phyloP scores from a whole-genome alignment of 2,113 vertebrate species.

The Tragelaphus scriptus region DNA sequence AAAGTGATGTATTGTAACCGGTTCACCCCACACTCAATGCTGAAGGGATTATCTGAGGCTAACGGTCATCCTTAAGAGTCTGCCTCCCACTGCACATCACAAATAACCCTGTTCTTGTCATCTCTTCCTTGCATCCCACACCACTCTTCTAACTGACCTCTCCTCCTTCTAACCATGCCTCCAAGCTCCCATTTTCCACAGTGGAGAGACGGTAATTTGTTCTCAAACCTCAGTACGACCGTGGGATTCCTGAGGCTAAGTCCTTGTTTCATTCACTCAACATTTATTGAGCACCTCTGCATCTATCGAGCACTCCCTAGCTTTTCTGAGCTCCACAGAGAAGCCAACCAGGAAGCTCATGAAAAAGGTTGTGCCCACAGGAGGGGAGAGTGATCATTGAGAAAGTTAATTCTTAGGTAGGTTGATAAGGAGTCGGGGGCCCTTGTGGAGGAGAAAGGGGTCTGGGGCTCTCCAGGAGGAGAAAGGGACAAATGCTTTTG shows the following conservation, averaged over 20 bases:
- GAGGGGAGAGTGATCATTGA: fast-evolving
- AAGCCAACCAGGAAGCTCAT: not conserved
- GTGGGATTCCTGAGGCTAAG: not conserved
- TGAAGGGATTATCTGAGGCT: not conserved
- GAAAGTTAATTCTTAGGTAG: no score
- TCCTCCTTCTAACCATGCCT: not conserved
- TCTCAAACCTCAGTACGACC: not conserved
- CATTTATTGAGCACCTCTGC: not conserved
- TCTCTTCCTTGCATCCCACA: not conserved
- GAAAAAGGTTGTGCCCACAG: no score
- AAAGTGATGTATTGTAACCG: not conserved
- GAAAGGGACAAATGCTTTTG: no score
- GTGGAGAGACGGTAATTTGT: not conserved
- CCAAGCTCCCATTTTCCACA: no score
- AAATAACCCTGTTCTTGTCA: not conserved
- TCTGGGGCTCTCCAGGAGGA: no score
- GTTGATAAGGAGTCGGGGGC: no score
- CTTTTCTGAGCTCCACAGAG: not conserved
- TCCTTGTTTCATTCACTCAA: not conserved
- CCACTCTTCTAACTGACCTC: fast-evolving
- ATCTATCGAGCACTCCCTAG: not conserved
- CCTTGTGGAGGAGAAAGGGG: no score
- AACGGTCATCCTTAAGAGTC: not conserved
- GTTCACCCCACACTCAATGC: not conserved
- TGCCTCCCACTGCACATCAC: no score